These are phyloP conservation scores for Troides oblongomaculatus DNA, from an alignment of 2,888 invertebrate genomes.

Conservation along the genomic window DNA sequence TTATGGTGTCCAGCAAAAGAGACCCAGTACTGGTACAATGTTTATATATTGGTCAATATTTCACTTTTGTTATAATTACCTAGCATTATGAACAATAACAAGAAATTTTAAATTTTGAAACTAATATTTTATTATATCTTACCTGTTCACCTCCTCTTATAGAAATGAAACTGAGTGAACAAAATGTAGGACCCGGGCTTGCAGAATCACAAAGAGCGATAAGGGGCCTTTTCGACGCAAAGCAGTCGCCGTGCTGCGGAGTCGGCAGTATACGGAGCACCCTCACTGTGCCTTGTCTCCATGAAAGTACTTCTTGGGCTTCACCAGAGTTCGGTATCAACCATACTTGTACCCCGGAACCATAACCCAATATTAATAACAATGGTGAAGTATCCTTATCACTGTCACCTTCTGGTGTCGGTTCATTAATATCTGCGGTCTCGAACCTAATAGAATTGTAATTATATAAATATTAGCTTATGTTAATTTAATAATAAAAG, in stretches of 20 bases:
- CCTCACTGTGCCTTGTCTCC: conserved; percentile 94
- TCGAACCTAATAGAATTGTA: conserved; percentile 83
- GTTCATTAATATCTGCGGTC: conserved; percentile 90
- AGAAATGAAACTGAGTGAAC: conserved; percentile 91
- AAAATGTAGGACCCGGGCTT: conserved; percentile 87
- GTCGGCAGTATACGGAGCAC: conserved; percentile 91
- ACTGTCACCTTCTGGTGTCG: conserved; percentile 84
- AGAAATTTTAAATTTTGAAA: neutral
- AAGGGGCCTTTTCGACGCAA: conserved; percentile 89
- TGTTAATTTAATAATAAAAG: no score
- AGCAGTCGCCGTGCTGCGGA: conserved; percentile 87
- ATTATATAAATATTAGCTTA: neutral
- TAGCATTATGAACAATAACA: neutral
- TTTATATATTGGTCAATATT: no score
- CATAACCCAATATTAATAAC: conserved; percentile 87
- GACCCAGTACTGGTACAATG: no score
- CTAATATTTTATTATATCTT: conserved; percentile 29
- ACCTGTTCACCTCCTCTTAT: conserved; percentile 90
- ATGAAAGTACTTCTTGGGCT: conserved; percentile 95
- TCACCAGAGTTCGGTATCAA: conserved; percentile 93
- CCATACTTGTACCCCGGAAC: conserved; percentile 86
- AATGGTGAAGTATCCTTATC: conserved; percentile 88
- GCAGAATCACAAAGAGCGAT: conserved; percentile 94
- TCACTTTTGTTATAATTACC: no score
- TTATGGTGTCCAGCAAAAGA: no score